A percentile compares a stretch with the other conserved stretches of the same genome.
Evolutionary conservation across 2,113 vertebrate genomes (phyloP).

Genomic region (Istiophorus platypterus): DNA sequence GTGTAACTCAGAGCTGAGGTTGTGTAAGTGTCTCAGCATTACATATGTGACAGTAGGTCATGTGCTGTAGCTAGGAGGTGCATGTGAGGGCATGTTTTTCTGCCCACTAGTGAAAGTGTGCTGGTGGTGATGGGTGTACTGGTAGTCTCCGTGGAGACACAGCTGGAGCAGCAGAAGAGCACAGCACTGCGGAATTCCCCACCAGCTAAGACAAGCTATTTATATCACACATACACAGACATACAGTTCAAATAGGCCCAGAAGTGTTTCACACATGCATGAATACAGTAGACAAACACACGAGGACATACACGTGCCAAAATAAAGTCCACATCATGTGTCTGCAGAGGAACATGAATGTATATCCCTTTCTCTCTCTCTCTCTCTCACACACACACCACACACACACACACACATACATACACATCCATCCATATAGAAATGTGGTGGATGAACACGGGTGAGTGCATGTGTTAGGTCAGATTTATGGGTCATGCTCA

Average conservation of each 20-base stretch:
- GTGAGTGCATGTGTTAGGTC: slow-evolving; percentile 28
- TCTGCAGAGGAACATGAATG: slow-evolving; percentile 35
- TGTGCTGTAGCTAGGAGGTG: slow-evolving; percentile 19
- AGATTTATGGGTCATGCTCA: slow-evolving; percentile 60
- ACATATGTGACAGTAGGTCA: slow-evolving; percentile 63
- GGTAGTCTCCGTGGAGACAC: slow-evolving; percentile 64
- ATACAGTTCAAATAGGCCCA: slow-evolving; percentile 59
- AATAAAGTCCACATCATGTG: slow-evolving; percentile 12
- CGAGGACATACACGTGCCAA: slow-evolving; percentile 4
- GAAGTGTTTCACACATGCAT: slow-evolving; percentile 29
- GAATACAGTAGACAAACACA: slow-evolving; percentile 23
- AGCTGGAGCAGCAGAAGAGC: slow-evolving; percentile 73
- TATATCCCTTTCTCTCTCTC: slow-evolving; percentile 24
- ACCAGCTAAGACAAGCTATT: slow-evolving; percentile 78
- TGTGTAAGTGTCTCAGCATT: slow-evolving; percentile 50
- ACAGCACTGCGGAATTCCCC: slow-evolving; percentile 80
- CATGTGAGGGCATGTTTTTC: slow-evolving; percentile 15
- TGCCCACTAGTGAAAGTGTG: slow-evolving; percentile 34
- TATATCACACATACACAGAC: slow-evolving; percentile 68
- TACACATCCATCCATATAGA: slow-evolving; percentile 9
- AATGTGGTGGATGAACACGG: slow-evolving; percentile 13
- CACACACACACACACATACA: slow-evolving; percentile 20
- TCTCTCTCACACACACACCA: slow-evolving; percentile 1
- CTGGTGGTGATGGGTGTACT: slow-evolving; percentile 64
- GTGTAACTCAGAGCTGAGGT: slow-evolving; percentile 46